Evolutionary conservation across 2,888 invertebrate species (phyloP), one percentile per base, ranked within the genome.

Genomic region (Metalampra italica): DNA sequence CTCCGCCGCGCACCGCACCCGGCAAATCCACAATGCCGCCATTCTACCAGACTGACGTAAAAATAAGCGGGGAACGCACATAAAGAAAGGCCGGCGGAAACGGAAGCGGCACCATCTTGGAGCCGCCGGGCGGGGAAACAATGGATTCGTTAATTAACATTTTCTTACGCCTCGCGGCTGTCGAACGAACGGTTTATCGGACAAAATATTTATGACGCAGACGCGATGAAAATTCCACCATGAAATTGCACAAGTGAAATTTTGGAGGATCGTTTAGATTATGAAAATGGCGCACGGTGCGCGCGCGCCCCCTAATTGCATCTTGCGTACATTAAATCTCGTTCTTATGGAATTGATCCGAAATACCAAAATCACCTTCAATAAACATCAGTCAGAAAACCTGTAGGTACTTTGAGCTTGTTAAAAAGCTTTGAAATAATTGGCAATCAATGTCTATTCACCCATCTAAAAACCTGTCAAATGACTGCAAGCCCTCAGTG

Each of bases 91-190:
- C 82, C 80, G 78, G 74, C 86, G 88, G 88, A 87, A 85, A 79
- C 88, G 89, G 89, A 89, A 87, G 84, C 87, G 87, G 85, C 88
- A 90, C 89, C 90, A 86, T 88, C 89, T 90, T 90, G 90, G 87
- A 82, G 86, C 90, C 90, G 90, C 87, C 90, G 90, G 90, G 90
- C 90, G 89, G 86, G 85, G 90, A 92, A 93, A 93, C 93, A 93
- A 93, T 93, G 91, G 92, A 90, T 91, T 92, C 92, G 92, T 93
- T 93, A 93, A 93, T 93, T 93, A 93, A 93, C 92, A 93, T 92
- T 93, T 92, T 92, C 93, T 93, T 92, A 91, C 89, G 90, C 90
- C 87, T 88, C 86, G 86, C 84, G 89, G 87, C 89, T 87, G 88
- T 88, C 89, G 90, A 88, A 88, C 87, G 82, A 85, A 90, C 85